Conservation (phyloP, 2,797 vertebrate genomes). For the Rousettus madagascariensis region DNA sequence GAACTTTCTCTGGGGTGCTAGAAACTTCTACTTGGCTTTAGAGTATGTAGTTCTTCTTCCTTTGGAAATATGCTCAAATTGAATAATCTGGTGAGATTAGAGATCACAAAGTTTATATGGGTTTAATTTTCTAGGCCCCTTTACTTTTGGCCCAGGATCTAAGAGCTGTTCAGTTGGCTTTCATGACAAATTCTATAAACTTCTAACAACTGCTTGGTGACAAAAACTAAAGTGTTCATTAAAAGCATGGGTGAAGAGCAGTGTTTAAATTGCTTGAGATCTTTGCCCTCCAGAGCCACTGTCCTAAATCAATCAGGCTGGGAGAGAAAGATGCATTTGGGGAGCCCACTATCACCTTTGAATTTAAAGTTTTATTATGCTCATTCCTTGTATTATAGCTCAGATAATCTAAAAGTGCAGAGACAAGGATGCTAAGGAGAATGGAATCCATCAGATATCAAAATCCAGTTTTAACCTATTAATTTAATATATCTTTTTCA, state of each 20-base stretch:
- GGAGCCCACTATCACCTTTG: background rate
- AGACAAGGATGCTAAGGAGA: conserved; percentile 2
- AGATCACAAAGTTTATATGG: background rate
- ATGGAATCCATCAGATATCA: background rate
- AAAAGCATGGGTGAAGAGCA: background rate
- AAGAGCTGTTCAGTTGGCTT: background rate
- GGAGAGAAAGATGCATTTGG: background rate
- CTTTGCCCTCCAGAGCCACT: background rate
- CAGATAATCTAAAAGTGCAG: conserved; percentile 44
- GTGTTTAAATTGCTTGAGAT: background rate
- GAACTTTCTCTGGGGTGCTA: conserved; percentile 12
- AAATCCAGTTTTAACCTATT: conserved; percentile 26
- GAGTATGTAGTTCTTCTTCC: background rate
- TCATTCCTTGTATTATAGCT: conserved; percentile 21
- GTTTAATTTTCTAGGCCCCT: background rate
- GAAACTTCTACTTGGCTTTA: background rate
- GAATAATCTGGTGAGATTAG: background rate
- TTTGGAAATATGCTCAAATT: conserved; percentile 10
- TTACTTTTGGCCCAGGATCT: background rate
- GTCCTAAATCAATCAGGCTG: background rate
- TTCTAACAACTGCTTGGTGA: conserved; percentile 16
- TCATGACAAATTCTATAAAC: background rate
- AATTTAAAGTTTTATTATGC: background rate
- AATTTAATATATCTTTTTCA: background rate
- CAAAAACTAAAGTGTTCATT: conserved; percentile 7